Evolutionary conservation across 2,888 invertebrate species (phyloP).

Genomic region (Pammene aurita): DNA sequence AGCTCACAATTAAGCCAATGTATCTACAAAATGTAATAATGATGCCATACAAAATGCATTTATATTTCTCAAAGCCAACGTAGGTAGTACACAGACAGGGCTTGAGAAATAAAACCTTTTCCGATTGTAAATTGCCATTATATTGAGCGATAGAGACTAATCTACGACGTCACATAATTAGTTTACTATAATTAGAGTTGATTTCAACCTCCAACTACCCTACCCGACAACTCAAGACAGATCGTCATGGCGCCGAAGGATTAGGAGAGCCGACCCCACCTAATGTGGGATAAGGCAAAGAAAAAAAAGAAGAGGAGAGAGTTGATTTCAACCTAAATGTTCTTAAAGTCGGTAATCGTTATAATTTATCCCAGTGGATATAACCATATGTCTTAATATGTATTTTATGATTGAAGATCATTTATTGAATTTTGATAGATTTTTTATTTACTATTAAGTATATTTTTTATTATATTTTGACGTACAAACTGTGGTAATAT

Average conservation of each 20-base stretch:
- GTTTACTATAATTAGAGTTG: too few species aligned
- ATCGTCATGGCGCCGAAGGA: too few species aligned
- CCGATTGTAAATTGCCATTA: too few species aligned
- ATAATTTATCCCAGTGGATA: background rate
- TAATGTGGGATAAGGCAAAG: too few species aligned
- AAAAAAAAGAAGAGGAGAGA: too few species aligned
- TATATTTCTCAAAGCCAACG: background rate
- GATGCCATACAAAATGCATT: constrained; percentile 36
- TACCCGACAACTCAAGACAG: too few species aligned
- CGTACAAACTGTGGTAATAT: constrained; percentile 3
- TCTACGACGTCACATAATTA: too few species aligned
- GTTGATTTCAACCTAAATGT: too few species aligned
- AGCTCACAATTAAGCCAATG: background rate
- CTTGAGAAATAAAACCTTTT: too few species aligned
- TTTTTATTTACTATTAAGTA: background rate
- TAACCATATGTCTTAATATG: background rate
- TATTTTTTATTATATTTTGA: background rate
- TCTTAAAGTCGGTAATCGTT: background rate
- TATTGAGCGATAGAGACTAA: too few species aligned
- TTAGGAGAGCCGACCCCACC: too few species aligned
- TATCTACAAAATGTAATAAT: constrained; percentile 1
- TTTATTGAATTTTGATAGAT: background rate
- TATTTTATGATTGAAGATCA: background rate
- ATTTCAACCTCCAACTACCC: too few species aligned
- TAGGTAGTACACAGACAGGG: background rate